Evolutionary conservation across 2,113 vertebrate genomes (phyloP), one percentile per base, ranked within the genome.

Genomic region (Petaurus breviceps): DNA sequence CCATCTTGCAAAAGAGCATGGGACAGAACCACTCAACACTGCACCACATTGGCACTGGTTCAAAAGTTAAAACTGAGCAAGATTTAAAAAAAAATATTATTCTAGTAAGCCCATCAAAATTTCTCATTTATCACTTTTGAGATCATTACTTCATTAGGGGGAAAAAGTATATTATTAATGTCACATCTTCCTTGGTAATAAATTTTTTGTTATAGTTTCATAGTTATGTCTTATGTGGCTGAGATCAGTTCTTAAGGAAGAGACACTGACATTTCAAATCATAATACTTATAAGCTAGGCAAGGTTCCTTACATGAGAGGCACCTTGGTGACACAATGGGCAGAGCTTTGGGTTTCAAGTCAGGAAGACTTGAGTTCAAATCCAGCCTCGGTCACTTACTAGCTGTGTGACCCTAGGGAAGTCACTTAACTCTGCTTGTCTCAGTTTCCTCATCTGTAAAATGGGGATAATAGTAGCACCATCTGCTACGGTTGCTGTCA

Each of bases 251-350:
- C 92, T 94, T 90, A 61, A 28, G 8, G 51, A 26, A 92, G 0
- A 92, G 54, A 95, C 52, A 92, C 4, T 16, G 89, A 89, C 89
- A 90, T 84, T 90, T 92, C 8, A 92, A 61, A 51, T 90, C 51
- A 96, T 95, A 89, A 16, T 47, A 92, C 92, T 57, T 94, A 90
- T 47, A 95, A 31, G 94, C 54, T 96, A 96, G 19, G 46, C 26
- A 92, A 47, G 24, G 8, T n/a, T n/a, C 14, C 31, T 68, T 68
- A 68, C 61, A 68, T 37, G 3, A 68, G 61, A 68, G 31, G 31
- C 28, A 68, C 28, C 9, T 61, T 10, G 9, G 12, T 28, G 10
- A 31, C 0, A 61, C 28, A 31, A 28, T 31, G 61, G 61, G 61
- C 37, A 68, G 61, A 37, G 31, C 11, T 68, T 68, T 68, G 37